Base-by-base conservation (phyloP, 2,888 invertebrate species). In the Drosophila nr. fundita region DNA sequence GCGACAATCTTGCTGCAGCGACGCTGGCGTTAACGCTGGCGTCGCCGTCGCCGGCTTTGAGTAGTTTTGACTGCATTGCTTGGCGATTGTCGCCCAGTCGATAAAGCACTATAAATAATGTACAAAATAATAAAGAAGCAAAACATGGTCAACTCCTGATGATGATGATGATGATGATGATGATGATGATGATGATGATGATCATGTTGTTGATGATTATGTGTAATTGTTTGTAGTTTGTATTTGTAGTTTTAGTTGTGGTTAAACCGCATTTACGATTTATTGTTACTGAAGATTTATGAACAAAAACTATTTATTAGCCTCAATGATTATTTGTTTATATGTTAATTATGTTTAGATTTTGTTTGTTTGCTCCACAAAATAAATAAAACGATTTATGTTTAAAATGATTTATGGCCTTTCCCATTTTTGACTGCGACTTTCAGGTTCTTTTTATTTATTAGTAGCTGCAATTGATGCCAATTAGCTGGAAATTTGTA, bases 331-430 rank as follows among this genome's bases (percentile, higher is more conserved):
- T 81, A 69, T 83, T 73, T 76, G 76, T 81, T 75, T 24, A 55
- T 64, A 83, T 83, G 81, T 83, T 84, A 83, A 86, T 85, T 78
- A 83, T 78, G 69, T 69, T 76, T 76, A 83, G 66, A 65, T 48
- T 53, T 61, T 49, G 52, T 63, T 66, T 62, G 73, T 54, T 63
- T 73, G 55, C 64, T 49, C 34, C 18, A 36, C 53, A 10, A 53
- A 82, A 80, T 74, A 76, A 83, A 86, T 65, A 68, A 77, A 67
- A 8, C 54, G 55, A 72, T 76, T 76, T 70, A 72, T 78, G 48
- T 57, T 49, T 29, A 15, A 62, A 68, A 45, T 79, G 82, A 81
- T 83, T 86, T 88, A 74, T 72, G 54, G 34, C 21, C 21, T 38
- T 36, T 55, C 10, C 18, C 13, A 38, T 29, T 30, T 34, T 18